Percentiles rank a stretch among this genome's conserved stretches.
phyloP scores from a whole-genome alignment of 2,113 vertebrate species.

The Genyomyrus donnyi region DNA sequence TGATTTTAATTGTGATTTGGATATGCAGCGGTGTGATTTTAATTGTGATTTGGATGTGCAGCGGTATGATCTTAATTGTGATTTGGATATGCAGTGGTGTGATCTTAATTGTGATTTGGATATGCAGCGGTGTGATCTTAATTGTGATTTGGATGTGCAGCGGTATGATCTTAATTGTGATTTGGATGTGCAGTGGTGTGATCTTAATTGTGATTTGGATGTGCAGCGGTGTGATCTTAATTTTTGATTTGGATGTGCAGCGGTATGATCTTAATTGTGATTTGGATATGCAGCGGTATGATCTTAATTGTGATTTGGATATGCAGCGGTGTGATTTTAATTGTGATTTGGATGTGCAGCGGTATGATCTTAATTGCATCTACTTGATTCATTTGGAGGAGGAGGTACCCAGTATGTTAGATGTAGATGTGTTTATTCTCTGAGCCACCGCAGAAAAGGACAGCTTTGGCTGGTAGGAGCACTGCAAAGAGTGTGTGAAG shows the following conservation, averaged over 20 bases:
- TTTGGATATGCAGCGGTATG: no score
- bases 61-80: no score
- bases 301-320: slow-evolving; percentile 60
- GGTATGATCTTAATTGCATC: neutral
- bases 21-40: slow-evolving; percentile 72
- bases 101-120: slow-evolving; percentile 61
- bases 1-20: slow-evolving; percentile 56
- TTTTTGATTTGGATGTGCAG: no score
- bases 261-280: no score
- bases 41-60: neutral
- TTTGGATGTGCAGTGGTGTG: no score
- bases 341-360: no score
- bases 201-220: no score
- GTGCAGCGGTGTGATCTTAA: no score
- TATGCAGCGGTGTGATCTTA: slow-evolving; percentile 71
- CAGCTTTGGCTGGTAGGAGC: neutral
- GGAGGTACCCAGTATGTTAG: neutral
- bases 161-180: slow-evolving; percentile 54
- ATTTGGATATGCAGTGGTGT: no score
- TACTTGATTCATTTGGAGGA: neutral
- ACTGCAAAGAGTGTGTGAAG: neutral
- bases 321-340: slow-evolving; percentile 69
- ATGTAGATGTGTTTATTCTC: neutral
- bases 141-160: slow-evolving; percentile 85
- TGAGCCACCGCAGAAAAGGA: neutral